Base-by-base conservation (phyloP, 2,888 invertebrate species). In the Sipha maydis region DNA sequence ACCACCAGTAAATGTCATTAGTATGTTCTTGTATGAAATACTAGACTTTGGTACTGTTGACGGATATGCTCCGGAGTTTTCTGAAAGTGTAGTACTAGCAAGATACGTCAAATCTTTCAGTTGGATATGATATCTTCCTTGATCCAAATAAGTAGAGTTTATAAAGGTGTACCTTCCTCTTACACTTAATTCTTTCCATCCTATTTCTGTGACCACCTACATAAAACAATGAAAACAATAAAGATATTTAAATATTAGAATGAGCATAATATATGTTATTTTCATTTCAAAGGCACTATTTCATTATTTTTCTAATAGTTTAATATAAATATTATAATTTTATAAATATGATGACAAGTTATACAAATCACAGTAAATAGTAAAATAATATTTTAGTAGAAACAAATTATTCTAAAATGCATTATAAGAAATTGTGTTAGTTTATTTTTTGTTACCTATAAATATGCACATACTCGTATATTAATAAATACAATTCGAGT, bases 141-240 rank as follows among this genome's bases (percentile, higher is more conserved):
- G 88, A 56, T 88, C 91, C 93, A 84, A 28, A 88, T 80, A 28
- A 71, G 83, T 3, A 97, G 97, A 0, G 94, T 93, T 21, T 96
- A 95, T 91, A 95, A 96, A 91, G 98, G 98, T 0, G 94, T 95
- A 73, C 94, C 95, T 0, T 96, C 96, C 11, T 94, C 95, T 11
- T 92, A 76, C 31, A 11, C 25, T 88, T 31, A 61, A 21, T 48
- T 82, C 88, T 75, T 88, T 88, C 88, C 88, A 88, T 75, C 28
- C 88, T 41, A 88, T 31, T 82, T 88, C 88, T n/a, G 82, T 88
- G 61, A 82, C 61, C 0, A 88, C 88, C 88, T 88, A 41, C 14
- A 56, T 5, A 76, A 31, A 41, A 25, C 5, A 9, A 28, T 84
- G 1, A 34, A 34, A 25, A n/a, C 8, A 38, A 28, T 41, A 75